Percentiles rank a stretch among this genome's conserved stretches.
These are phyloP conservation scores for Poecile montanus DNA, from an alignment of 2,797 vertebrate genomes.

Conservation along the genomic window DNA sequence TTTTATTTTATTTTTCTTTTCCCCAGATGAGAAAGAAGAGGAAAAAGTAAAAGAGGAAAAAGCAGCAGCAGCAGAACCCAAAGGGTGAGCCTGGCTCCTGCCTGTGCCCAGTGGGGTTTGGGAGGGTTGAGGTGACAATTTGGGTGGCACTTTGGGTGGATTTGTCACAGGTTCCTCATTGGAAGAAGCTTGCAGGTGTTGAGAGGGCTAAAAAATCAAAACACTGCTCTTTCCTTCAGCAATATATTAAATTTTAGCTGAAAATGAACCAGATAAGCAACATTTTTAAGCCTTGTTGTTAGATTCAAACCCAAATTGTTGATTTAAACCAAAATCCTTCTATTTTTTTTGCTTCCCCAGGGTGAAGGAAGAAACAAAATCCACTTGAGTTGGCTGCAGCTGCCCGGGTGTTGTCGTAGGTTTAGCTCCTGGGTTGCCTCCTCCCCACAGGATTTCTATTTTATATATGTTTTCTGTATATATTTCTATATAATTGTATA, in stretches of 20 bases:
- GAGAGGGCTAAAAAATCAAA: not conserved
- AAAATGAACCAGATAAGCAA: not conserved
- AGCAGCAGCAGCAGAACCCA: conserved; percentile 78
- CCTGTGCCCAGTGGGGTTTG: not conserved
- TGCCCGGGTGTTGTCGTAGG: not conserved
- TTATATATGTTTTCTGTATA: conserved; percentile 81
- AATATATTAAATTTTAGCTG: rapidly evolving
- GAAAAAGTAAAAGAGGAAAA: conserved; percentile 94
- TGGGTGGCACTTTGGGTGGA: not conserved
- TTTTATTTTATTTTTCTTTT: not conserved
- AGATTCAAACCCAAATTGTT: not conserved
- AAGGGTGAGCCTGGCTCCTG: conserved; percentile 80
- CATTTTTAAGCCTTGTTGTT: not conserved
- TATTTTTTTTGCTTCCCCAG: conserved; percentile 54
- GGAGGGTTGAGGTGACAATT: not conserved
- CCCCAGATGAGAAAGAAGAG: conserved; percentile 90
- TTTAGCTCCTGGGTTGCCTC: conserved; percentile 38
- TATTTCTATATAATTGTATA: conserved; percentile 80
- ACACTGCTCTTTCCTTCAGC: not conserved
- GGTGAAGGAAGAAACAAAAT: conserved; percentile 81
- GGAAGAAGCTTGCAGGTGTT: not conserved
- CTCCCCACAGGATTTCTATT: conserved; percentile 79
- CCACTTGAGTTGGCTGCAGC: conserved; percentile 68
- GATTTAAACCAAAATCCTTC: not conserved
- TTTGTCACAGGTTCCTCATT: rapidly evolving